phyloP scores from a whole-genome alignment of 2,797 vertebrate species.

The Rhincodon typus region DNA sequence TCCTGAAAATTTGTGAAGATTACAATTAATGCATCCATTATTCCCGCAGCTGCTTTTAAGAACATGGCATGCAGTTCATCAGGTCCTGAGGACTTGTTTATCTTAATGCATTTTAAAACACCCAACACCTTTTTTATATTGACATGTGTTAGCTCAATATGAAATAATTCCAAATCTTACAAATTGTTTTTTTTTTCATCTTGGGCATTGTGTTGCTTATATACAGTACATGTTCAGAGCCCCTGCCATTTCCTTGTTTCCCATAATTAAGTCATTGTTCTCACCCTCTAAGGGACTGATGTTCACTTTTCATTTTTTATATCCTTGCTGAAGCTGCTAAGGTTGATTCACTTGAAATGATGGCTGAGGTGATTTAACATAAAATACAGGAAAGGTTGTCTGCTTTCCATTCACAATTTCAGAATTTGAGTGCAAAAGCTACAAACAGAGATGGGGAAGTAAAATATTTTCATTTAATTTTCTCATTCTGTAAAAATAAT shows the following conservation, averaged over 20 bases:
- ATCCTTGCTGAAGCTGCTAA: background rate
- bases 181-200: too few species aligned
- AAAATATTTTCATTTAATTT: background rate
- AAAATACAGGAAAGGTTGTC: background rate
- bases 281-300: background rate
- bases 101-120: too few species aligned
- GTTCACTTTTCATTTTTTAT: background rate
- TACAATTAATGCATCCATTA: too few species aligned
- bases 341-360: background rate
- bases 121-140: too few species aligned
- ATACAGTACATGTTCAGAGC: background rate
- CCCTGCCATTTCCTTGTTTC: background rate
- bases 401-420: background rate
- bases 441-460: background rate
- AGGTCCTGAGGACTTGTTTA: too few species aligned
- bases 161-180: too few species aligned
- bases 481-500: background rate
- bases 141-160: too few species aligned
- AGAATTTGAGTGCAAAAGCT: background rate
- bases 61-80: too few species aligned
- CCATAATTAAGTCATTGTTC: background rate
- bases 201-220: too few species aligned
- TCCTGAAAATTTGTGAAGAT: too few species aligned
- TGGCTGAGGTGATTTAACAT: background rate
- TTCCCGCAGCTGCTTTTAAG: too few species aligned